Base-by-base conservation (phyloP, 2,888 invertebrate genomes). In the Drosophila aldrichi region DNA sequence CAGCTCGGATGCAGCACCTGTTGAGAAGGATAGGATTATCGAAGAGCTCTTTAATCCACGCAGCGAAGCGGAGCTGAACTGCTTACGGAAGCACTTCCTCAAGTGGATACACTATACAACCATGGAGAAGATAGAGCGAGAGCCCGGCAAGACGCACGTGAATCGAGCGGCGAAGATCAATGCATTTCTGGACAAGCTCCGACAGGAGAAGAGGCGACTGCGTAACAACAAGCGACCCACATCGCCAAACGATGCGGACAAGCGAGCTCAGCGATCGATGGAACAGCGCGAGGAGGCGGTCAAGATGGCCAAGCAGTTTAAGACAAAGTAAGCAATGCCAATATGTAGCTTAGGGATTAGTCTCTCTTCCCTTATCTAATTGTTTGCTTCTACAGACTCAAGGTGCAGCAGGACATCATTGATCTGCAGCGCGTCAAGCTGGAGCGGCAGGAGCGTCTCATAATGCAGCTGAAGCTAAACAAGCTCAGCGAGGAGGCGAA, bases 351-450 rank as follows among this genome's bases (percentile, higher is more conserved):
- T 1, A 22, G 25, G 22, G 6, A 18, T 18, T 12, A 18, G 29
- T 7, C n/a, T 12, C n/a, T 12, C 4, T 1, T 38, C 6, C 8
- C 3, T 10, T 20, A 9, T 8, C 22, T n/a, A 40, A 43, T 44
- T 20, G 18, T 8, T 20, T 48, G 1, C 14, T 20, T n/a, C 48
- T 9, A 3, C 75, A 95, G 96, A 81, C 95, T 95, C 70, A 95
- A 95, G 91, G 94, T 95, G 12, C 96, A 96, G 90, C 95, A 95
- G 89, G 94, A 95, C 77, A 95, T 96, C 48, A 96, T 96, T 67
- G 95, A 96, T 34, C 92, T 95, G 34, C 96, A 96, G 91, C 95
- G 95, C 89, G 92, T 94, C 2, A 96, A 96, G 92, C 90, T 97
- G 67, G 95, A 95, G 67, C 95, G 96, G 68, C 96, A 96, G 91